Conservation (phyloP, 2,113 vertebrate species). For the Oreocharis arfaki region DNA sequence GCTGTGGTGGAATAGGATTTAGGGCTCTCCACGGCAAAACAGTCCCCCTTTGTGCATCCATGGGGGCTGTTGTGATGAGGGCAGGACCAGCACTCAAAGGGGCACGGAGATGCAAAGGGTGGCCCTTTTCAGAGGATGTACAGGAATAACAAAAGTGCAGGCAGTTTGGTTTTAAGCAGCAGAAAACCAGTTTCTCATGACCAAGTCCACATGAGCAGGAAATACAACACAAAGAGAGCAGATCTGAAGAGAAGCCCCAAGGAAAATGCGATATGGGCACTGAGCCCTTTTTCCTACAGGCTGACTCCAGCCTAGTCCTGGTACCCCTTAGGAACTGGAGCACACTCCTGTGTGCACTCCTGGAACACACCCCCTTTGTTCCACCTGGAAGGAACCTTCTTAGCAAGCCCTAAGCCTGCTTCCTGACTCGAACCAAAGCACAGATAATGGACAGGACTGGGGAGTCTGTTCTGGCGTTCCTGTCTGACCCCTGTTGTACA, state of each 20-base stretch:
- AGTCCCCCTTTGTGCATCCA: neutral
- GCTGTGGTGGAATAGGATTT: neutral
- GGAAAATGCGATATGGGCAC: neutral
- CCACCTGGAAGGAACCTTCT: neutral
- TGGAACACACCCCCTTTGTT: neutral
- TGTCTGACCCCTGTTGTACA: neutral
- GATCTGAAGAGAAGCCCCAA: neutral
- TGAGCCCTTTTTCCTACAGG: neutral
- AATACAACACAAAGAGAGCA: neutral
- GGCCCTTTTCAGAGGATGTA: neutral
- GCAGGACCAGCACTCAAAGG: neutral
- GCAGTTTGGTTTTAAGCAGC: neutral
- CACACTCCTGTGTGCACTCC: neutral
- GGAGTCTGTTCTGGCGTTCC: rapidly evolving
- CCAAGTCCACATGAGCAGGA: neutral
- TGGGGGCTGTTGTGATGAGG: neutral
- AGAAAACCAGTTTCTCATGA: neutral
- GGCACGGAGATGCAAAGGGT: rapidly evolving
- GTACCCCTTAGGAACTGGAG: neutral
- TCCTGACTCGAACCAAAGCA: rapidly evolving
- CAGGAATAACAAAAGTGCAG: neutral
- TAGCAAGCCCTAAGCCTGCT: neutral
- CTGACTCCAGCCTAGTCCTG: neutral
- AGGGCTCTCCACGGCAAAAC: neutral
- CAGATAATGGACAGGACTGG: rapidly evolving